These are phyloP conservation scores for Ceuthmochares aereus DNA, from an alignment of 2,113 vertebrate genomes.

Conservation along the genomic window DNA sequence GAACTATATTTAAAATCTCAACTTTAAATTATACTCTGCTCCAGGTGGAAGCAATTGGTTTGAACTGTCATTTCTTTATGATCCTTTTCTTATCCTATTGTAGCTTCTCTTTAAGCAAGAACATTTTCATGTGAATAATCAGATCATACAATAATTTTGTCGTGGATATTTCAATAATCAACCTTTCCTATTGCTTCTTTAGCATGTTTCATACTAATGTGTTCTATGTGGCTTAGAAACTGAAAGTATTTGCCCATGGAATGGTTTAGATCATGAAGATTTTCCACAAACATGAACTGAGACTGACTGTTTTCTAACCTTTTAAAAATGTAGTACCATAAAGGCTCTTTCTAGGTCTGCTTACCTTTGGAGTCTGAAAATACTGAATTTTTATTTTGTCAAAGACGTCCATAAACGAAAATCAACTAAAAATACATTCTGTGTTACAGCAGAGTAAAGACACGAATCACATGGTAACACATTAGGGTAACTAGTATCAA, in stretches of 20 bases:
- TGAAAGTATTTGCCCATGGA: background rate
- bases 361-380: background rate
- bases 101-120: background rate
- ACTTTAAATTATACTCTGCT: background rate
- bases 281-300: background rate
- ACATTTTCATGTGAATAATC: background rate
- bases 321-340: background rate
- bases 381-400: constrained; percentile 17
- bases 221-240: background rate
- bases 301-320: background rate
- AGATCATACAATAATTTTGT: background rate
- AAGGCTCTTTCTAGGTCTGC: background rate
- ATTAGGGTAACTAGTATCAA: constrained; percentile 69
- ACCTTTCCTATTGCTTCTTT: background rate
- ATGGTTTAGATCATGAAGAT: background rate
- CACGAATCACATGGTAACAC: constrained; percentile 75
- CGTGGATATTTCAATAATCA: background rate
- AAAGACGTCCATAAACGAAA: constrained; percentile 55
- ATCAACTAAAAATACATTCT: constrained; percentile 56
- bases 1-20: background rate
- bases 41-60: background rate
- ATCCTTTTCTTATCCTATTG: background rate
- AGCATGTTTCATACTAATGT: background rate
- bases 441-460: constrained; percentile 64
- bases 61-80: background rate